phyloP scores from a whole-genome alignment of 2,113 vertebrate species.

The Ictidomys tridecemlineatus region DNA sequence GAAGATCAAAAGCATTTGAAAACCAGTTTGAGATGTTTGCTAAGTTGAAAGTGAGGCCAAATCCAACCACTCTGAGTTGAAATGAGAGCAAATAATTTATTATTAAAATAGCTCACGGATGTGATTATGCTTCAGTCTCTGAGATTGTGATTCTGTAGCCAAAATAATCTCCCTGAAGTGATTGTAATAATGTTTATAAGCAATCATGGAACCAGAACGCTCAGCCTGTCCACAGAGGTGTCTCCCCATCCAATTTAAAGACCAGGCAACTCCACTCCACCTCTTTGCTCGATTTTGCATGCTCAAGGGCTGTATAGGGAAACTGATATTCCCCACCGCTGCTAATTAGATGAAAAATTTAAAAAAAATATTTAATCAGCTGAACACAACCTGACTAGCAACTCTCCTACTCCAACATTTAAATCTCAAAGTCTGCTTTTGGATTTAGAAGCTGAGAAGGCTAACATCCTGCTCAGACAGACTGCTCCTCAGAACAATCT shows the following conservation, averaged over 20 bases:
- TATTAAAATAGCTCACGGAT: conserved; percentile 61
- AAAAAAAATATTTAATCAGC: not conserved
- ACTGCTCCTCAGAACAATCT: not conserved
- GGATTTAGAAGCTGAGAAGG: not conserved
- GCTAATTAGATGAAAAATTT: not conserved
- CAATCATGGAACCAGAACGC: not conserved
- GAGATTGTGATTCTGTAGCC: not conserved
- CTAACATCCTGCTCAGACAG: not conserved
- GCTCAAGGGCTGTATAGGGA: not conserved
- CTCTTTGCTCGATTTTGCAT: not conserved
- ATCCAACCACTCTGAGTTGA: conserved; percentile 19
- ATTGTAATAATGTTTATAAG: not conserved
- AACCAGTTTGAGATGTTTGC: conserved; percentile 57
- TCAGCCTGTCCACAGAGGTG: not conserved
- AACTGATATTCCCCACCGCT: not conserved
- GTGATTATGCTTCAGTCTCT: conserved; percentile 35
- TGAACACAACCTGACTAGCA: not conserved
- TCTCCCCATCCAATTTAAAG: not conserved
- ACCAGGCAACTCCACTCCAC: not conserved
- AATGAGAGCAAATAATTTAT: conserved; percentile 69
- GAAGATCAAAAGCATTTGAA: conserved; percentile 65
- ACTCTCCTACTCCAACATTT: not conserved
- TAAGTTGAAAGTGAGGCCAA: conserved; percentile 37
- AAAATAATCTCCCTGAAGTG: conserved; percentile 11
- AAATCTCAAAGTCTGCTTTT: not conserved